A percentile compares a stretch with the other conserved stretches of the same genome.
Evolutionary conservation across 1,140 invertebrate genomes (phyloP).

Genomic region (Zaprionus inermis): DNA sequence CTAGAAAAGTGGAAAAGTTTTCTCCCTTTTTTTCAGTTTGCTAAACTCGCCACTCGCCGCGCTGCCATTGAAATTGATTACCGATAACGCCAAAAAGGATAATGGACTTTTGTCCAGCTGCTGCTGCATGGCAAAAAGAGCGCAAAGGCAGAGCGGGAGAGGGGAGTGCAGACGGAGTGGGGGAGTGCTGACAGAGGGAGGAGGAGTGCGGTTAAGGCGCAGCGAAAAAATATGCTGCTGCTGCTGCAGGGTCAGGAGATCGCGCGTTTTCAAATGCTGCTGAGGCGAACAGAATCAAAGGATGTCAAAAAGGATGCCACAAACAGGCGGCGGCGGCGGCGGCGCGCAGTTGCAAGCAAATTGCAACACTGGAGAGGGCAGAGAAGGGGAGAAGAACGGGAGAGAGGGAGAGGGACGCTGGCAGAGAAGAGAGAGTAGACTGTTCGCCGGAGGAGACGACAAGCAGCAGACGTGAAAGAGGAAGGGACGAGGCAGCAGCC

Average conservation of each 20-base stretch:
- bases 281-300: background rate
- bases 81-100: slow-evolving; percentile 79
- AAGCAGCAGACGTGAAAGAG: too few relatives aligned
- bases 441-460: too few relatives aligned
- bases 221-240: background rate
- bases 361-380: background rate
- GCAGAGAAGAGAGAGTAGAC: background rate
- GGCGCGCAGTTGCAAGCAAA: background rate
- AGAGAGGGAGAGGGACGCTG: background rate
- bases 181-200: background rate
- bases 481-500: too few relatives aligned
- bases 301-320: background rate
- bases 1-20: slow-evolving; percentile 39
- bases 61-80: slow-evolving; percentile 77
- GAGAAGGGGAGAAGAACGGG: background rate
- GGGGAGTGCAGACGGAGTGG: background rate
- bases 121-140: slow-evolving; percentile 48
- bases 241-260: background rate
- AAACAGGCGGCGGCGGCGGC: background rate
- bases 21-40: slow-evolving; percentile 18
- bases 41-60: slow-evolving; percentile 24
- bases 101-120: slow-evolving; percentile 74
- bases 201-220: background rate
- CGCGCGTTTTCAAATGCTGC: background rate
- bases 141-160: background rate